Base-by-base conservation (phyloP, 2,888 invertebrate genomes). In the Scelioninae gen. 2 region DNA sequence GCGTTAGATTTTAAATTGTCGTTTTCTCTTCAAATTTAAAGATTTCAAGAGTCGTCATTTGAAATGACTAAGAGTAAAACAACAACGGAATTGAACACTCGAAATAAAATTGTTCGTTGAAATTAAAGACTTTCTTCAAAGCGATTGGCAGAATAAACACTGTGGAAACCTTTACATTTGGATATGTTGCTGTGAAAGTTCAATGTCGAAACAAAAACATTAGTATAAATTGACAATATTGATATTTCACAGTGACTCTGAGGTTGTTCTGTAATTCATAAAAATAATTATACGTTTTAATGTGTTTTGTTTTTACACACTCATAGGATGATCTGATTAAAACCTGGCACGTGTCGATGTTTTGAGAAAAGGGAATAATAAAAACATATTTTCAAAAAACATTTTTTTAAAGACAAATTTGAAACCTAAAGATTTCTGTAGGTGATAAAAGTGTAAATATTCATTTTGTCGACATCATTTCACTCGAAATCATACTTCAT, bases 271-370 rank as follows among this genome's bases (percentile, higher is more conserved):
- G 52, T 53, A 39, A 57, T 50, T 41, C 1, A 16, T 9, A 10
- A 43, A 37, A 19, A 11, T 10, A 16, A 35, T 16, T 13, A 33
- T 37, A 53, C 13, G 10, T 53, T 43, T 35, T 7, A 46, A 33
- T 19, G 16, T 7, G 35, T 33, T 46, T 9, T 6, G 22, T 18
- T 31, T 15, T 41, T 37, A 43, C n/a, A 25, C 33, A 43, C 58
- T 71, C 60, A 52, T 41, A 63, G 63, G 35, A 50, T 57, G 11
- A 48, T 63, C 33, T 28, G 10, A 15, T n/a, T 9, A 48, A 28
- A 31, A 39, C 18, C 73, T 73, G 63, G 63, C 73, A 73, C 67
- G 73, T 73, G 73, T 73, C 73, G 73, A 73, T 73, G 19, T n/a
- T 35, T 46, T 28, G 10, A 18, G 28, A 25, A n/a, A 18, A 28